phyloP scores from a whole-genome alignment of 2,888 invertebrate species.

The Odontocerum albicorne region DNA sequence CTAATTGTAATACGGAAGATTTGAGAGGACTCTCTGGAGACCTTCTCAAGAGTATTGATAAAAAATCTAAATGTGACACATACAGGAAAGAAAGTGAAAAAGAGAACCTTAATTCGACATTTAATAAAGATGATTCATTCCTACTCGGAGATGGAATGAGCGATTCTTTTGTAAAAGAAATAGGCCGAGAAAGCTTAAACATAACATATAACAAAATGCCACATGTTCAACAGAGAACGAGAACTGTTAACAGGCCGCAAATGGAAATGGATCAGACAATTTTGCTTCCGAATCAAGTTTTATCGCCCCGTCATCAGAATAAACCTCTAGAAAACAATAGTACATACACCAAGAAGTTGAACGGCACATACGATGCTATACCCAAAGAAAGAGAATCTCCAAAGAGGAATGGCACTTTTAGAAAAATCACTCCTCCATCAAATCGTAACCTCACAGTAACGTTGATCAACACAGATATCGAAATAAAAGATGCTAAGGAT shows the following conservation, averaged over 20 bases:
- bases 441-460: constrained; percentile 47
- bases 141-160: constrained; percentile 45
- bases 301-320: constrained; percentile 22
- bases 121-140: constrained; percentile 51
- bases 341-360: constrained; percentile 19
- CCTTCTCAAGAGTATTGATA: constrained; percentile 16
- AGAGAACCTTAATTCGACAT: constrained; percentile 47
- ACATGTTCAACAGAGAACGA: constrained; percentile 5
- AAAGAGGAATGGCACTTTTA: constrained; percentile 51
- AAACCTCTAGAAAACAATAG: constrained; percentile 6
- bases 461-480: constrained; percentile 42
- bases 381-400: constrained; percentile 46
- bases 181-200: constrained; percentile 41
- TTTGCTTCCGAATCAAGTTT: constrained; percentile 49
- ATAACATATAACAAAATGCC: constrained; percentile 49
- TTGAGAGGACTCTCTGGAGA: constrained; percentile 30
- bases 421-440: constrained; percentile 46
- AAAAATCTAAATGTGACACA: constrained; percentile 21
- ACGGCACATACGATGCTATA: constrained; percentile 43
- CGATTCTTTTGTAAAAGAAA: constrained; percentile 43
- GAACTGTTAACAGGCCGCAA: constrained; percentile 35
- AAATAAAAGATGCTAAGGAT: constrained; percentile 4
- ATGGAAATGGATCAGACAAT: constrained; percentile 48
- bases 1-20: constrained; percentile 34
- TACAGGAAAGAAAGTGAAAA: constrained; percentile 47